Evolutionary conservation across 1,140 invertebrate genomes (phyloP), one percentile per base, ranked within the genome.

Genomic region (Cyphomyrmex costatus): DNA sequence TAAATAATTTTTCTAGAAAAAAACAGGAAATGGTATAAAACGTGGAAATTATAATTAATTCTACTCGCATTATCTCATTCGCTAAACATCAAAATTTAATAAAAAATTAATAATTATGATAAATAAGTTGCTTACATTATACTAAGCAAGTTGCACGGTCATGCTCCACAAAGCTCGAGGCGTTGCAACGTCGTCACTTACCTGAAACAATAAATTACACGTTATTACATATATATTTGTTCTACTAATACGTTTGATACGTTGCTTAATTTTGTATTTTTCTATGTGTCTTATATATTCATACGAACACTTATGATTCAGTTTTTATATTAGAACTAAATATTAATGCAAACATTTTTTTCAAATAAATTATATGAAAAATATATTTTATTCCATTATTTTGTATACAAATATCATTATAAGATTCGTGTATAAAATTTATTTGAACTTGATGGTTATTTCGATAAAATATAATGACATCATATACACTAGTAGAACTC

Each of bases 201-300:
- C 95, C 94, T 95, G 94, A 95, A 95, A 95, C 94, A 95, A 95
- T 95, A 95, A 95, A 95, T 95, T 93, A 94, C 92, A 93, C 91
- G 93, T 92, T 91, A 93, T 95, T 95, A 95, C 92, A 88, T 92
- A 94, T 91, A 91, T 14, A n/a, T 21, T 24, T 49, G 6, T 61
- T 7, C 1, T 49, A 16, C 1, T 74, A 46, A 80, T 80, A 16
- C 8, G 24, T 24, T 14, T 12, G 21, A 56, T 42, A 36, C 14
- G 0, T n/a, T 27, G 27, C 7, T 73, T 12, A 46, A 74, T 58
- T 30, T 30, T 60, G 0, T 24, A 16, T 16, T 5, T 24, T 27
- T 79, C 5, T 21, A 30, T n/a, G 51, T 49, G 58, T n/a, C n/a
- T 0, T 21, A 16, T 33, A n/a, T 53, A 10, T 27, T 16, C 8